Evolutionary conservation across 2,113 vertebrate species (phyloP), one percentile per base, ranked within the genome.

Genomic region (Scytalopus superciliaris): DNA sequence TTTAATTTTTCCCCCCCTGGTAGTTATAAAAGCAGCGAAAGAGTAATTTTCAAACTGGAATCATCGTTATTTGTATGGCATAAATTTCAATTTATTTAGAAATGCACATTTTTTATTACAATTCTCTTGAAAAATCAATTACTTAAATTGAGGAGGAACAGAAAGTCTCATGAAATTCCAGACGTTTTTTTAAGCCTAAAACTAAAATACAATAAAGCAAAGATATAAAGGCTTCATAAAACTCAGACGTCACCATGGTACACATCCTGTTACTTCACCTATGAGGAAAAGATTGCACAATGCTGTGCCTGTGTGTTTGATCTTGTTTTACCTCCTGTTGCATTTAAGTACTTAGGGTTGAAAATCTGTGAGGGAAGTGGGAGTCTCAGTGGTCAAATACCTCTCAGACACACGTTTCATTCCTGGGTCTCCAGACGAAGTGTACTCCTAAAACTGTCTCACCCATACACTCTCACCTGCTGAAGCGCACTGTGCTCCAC

Each of bases 21-120:
- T 95, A 66, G n/a, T 80, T 35, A 57, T 64, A 87, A 79, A 88
- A 78, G 9, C 57, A 66, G 16, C 10, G 31, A 33, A 90, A 88
- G 35, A 69, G 59, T 57, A 67, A 82, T 42, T 93, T 96, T 81
- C 53, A 91, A 76, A 21, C n/a, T 62, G 64, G 40, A 84, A 63
- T 84, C n/a, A 52, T 68, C 94, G 56, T 57, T 94, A 96, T 93
- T 93, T 96, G 64, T 81, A 95, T 81, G 92, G 57, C 19, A 66
- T 56, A 79, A 42, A 7, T 42, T 93, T 96, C 83, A 2, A 35
- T 93, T 89, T 92, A 73, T 49, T 89, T 84, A 88, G 52, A 85
- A 93, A 96, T 94, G 77, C 35, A 96, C 49, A 84, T 85, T 92
- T 95, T 93, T 91, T 91, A 79, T 88, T 90, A 83, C 25, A 55